These are phyloP conservation scores for Chloebia gouldiae DNA, from an alignment of 2,113 vertebrate species.

Conservation along the genomic window DNA sequence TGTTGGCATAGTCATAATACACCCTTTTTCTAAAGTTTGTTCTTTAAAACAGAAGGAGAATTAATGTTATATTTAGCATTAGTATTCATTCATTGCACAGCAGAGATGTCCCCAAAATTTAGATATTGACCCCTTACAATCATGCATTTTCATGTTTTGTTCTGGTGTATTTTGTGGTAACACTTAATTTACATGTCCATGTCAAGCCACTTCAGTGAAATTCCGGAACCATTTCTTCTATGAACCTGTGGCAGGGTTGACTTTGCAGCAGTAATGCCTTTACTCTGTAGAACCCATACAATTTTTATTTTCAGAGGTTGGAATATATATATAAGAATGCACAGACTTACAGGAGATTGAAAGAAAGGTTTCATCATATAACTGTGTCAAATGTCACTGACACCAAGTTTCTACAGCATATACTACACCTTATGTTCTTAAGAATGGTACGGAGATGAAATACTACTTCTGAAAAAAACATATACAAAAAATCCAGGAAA, in stretches of 20 bases:
- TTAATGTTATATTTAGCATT: not conserved
- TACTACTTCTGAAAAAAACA: not conserved
- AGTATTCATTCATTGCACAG: not conserved
- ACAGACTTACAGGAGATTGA: not conserved
- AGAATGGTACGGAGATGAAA: not conserved
- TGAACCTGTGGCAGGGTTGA: not conserved
- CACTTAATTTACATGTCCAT: not conserved
- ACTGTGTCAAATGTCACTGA: not conserved
- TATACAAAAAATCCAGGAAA: not conserved
- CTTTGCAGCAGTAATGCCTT: not conserved
- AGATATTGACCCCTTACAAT: not conserved
- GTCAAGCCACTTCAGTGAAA: not conserved
- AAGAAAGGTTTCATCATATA: not conserved
- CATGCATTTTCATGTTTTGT: not conserved
- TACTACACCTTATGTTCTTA: not conserved
- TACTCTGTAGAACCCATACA: not conserved
- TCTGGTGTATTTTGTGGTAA: not conserved
- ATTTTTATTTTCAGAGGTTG: not conserved
- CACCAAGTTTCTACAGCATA: not conserved
- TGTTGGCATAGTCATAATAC: not conserved
- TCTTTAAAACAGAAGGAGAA: not conserved
- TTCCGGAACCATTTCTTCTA: not conserved
- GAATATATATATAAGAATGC: not conserved
- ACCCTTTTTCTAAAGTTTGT: not conserved
- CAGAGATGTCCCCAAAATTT: not conserved